Conservation (phyloP, 2,888 invertebrate genomes). For the Scaptomyza caliginosa region DNA sequence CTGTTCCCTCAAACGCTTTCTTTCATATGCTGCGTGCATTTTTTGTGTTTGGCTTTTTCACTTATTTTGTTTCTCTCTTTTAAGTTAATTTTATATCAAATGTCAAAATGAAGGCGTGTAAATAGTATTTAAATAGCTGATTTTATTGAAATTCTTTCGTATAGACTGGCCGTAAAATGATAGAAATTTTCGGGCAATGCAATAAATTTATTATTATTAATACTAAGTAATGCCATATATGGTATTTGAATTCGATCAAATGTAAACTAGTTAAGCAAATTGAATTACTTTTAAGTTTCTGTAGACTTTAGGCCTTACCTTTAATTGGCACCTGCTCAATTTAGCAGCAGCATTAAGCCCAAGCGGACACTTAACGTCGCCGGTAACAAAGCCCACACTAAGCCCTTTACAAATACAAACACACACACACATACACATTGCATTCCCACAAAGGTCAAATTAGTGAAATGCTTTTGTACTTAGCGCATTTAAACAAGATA, state of each 20-base stretch:
- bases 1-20: background rate
- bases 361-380: slow-evolving; percentile 36
- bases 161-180: slow-evolving; percentile 70
- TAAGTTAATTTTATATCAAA: slow-evolving; percentile 14
- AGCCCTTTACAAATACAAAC: slow-evolving; percentile 26
- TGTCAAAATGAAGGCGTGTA: slow-evolving; percentile 52
- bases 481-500: slow-evolving; percentile 59
- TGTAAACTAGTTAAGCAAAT: slow-evolving; percentile 68
- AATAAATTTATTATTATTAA: slow-evolving; percentile 36
- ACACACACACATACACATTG: slow-evolving; percentile 17
- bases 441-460: slow-evolving; percentile 54
- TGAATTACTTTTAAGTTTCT: slow-evolving; percentile 69
- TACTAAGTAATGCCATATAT: slow-evolving; percentile 48
- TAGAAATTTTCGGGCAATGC: slow-evolving; percentile 72
- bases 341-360: slow-evolving; percentile 47
- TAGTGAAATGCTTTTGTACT: slow-evolving; percentile 75
- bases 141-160: slow-evolving; percentile 22
- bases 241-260: slow-evolving; percentile 21
- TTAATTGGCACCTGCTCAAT: slow-evolving; percentile 41
- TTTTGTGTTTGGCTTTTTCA: slow-evolving; percentile 19
- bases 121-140: slow-evolving; percentile 50
- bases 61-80: slow-evolving; percentile 12
- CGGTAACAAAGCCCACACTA: slow-evolving; percentile 26
- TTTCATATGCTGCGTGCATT: slow-evolving; percentile 31
- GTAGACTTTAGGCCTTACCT: slow-evolving; percentile 51